A percentile compares a stretch with the other conserved stretches of the same genome.
Evolutionary conservation across 2,113 vertebrate species (phyloP).

Genomic region (Todiramphus saurophagus): DNA sequence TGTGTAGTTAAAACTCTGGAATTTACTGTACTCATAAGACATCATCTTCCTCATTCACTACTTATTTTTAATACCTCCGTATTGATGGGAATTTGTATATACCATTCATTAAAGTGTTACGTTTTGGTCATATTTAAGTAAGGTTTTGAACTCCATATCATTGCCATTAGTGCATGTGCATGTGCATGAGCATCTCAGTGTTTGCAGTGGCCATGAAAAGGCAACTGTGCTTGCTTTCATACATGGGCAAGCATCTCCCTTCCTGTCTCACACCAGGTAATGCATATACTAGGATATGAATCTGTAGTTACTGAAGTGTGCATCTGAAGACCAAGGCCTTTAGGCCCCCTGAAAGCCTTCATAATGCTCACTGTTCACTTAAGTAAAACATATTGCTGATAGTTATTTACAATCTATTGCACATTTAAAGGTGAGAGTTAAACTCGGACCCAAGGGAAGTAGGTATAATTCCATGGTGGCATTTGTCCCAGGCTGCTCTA

Average conservation of each 20-base stretch:
- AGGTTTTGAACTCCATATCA: neutral
- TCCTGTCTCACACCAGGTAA: neutral
- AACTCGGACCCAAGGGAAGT: neutral
- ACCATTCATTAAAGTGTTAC: neutral
- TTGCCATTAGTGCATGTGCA: accelerated
- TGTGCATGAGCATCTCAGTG: neutral
- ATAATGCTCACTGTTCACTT: neutral
- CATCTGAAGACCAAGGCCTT: neutral
- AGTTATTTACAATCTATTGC: neutral
- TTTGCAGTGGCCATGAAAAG: neutral
- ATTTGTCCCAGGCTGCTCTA: neutral
- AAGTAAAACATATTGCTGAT: neutral
- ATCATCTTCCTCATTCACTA: neutral
- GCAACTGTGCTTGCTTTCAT: neutral
- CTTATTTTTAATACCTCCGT: neutral
- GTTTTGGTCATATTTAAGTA: neutral
- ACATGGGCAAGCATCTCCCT: neutral
- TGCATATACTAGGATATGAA: neutral
- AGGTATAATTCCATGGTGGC: neutral
- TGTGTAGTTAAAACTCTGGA: neutral
- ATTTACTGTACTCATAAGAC: neutral
- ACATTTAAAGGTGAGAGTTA: neutral
- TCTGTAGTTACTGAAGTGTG: neutral
- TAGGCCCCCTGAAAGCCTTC: neutral
- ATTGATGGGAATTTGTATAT: neutral